Evolutionary conservation across 2,797 vertebrate genomes (phyloP), one percentile per base, ranked within the genome.

Genomic region (Sebastiscus albofasciatus): DNA sequence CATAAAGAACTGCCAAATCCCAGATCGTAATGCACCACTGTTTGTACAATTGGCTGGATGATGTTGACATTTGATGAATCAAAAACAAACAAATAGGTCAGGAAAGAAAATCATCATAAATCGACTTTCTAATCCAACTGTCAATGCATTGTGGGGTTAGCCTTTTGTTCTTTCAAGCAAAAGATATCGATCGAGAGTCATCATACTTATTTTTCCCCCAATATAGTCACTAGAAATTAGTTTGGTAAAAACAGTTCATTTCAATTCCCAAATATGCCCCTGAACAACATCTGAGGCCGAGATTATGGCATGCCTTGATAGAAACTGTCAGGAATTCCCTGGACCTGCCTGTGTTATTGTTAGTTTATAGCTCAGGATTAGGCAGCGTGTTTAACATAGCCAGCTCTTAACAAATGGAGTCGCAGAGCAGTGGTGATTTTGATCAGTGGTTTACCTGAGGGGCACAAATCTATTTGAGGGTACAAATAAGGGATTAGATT

Each of bases 271-370:
- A 60, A 64, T 42, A 61, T 79, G 31, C 29, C 27, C 27, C 24
- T 33, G 27, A 69, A 8, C 66, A 83, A 49, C 61, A 83, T 71
- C 24, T 46, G 24, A 75, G 64, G 24, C 66, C 33, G 46, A 62
- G 22, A 64, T 70, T 64, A 69, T 56, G 4, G 2, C 6, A 65
- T 24, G 22, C 36, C 61, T 42, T 70, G 68, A 75, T 68, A 54
- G 18, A 62, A 85, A 73, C 18, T 73, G 75, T 83, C 42, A 75
- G 39, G 26, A 82, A 85, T 75, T 80, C 74, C 79, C 69, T 16
- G 1, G 58, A 65, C 52, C 39, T 64, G 18, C 24, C 66, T 60
- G 24, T 58, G 52, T 75, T 84, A 49, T 72, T 75, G 56, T 79
- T 66, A 54, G 34, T 82, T 80, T 74, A 65, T 34, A 46, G 29